phyloP scores from a whole-genome alignment of 2,797 vertebrate genomes.

The Austrolebias charrua region DNA sequence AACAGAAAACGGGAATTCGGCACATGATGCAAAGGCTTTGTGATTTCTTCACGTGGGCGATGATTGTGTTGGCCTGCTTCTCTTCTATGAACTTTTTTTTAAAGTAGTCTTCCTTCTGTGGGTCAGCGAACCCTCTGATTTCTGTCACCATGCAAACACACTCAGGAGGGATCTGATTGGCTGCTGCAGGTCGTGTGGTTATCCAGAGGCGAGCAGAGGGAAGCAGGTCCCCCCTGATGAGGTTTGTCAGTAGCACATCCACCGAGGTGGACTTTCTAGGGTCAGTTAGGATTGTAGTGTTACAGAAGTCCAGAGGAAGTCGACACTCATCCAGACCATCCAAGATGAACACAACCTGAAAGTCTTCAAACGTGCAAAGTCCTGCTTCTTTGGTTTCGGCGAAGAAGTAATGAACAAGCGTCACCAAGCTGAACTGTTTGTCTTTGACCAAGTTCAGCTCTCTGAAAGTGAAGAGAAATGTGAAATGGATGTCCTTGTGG shows the following conservation, averaged over 20 bases:
- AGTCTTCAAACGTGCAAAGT: not conserved
- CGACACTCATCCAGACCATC: not conserved
- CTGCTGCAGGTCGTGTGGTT: not conserved
- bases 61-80: not conserved
- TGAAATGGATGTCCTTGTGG: not conserved
- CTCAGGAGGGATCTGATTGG: not conserved
- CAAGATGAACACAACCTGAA: not conserved
- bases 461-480: not conserved
- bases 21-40: slow-evolving; percentile 4
- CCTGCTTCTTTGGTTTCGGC: not conserved
- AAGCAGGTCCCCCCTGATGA: slow-evolving; percentile 5
- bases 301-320: not conserved
- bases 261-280: not conserved
- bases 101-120: not conserved
- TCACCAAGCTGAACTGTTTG: not conserved
- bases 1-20: slow-evolving; percentile 2
- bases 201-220: slow-evolving; percentile 5
- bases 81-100: not conserved
- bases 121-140: not conserved
- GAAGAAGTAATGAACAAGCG: slow-evolving; percentile 7
- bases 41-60: not conserved
- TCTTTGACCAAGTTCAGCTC: not conserved
- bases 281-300: slow-evolving; percentile 4
- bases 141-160: not conserved
- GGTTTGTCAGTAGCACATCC: slow-evolving; percentile 3